Conservation (phyloP, 2,797 vertebrate genomes). For the Sciurus vulgaris region DNA sequence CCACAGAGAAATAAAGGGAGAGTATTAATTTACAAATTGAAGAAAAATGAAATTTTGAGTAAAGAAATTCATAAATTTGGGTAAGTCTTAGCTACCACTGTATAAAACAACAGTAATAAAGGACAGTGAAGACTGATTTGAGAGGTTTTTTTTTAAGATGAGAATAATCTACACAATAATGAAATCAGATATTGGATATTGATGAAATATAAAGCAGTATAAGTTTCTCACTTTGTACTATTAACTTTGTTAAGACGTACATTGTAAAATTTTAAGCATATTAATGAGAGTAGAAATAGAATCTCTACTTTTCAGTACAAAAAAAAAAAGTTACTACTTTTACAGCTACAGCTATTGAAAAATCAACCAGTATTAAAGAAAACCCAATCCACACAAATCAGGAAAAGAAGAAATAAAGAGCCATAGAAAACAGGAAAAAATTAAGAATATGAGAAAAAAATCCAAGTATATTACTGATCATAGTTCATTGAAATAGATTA, state of each 20-base stretch:
- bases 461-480: background rate
- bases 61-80: background rate
- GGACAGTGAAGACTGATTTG: background rate
- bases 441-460: background rate
- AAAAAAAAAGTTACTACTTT: too few relatives aligned
- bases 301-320: background rate
- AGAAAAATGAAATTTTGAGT: background rate
- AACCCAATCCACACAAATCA: background rate
- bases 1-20: background rate
- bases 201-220: background rate
- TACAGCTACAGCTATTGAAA: background rate
- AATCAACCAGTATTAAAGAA: background rate
- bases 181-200: background rate
- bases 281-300: background rate
- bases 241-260: too few relatives aligned
- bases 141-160: background rate
- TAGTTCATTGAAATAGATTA: background rate
- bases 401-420: background rate
- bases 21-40: background rate
- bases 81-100: too few relatives aligned
- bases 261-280: background rate
- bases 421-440: background rate
- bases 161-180: background rate
- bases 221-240: too few relatives aligned
- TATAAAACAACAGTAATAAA: too few relatives aligned